Conservation (phyloP, 2,888 invertebrate genomes). For the Heliothis peltigera region DNA sequence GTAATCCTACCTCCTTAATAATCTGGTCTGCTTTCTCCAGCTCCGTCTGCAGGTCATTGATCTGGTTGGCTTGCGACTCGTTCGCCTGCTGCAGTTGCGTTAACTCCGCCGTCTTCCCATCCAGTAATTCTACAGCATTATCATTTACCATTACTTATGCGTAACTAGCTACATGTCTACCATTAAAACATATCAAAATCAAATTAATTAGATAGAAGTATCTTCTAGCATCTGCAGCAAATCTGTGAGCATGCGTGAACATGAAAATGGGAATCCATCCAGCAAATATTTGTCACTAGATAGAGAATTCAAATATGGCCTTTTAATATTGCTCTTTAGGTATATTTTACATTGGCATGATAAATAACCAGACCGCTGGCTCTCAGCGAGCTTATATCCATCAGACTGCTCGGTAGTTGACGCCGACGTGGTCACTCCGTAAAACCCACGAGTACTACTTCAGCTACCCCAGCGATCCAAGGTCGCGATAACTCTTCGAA, state of each 20-base stretch:
- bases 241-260: background rate
- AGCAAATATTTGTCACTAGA: too few species aligned
- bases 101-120: slow-evolving; percentile 68
- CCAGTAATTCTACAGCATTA: slow-evolving; percentile 63
- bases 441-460: too few species aligned
- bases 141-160: background rate
- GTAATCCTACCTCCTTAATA: slow-evolving; percentile 69
- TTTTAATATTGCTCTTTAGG: too few species aligned
- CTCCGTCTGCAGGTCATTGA: slow-evolving; percentile 63
- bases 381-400: too few species aligned
- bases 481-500: too few species aligned
- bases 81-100: slow-evolving; percentile 56
- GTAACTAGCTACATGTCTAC: background rate
- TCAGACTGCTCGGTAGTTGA: too few species aligned
- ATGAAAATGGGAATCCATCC: too few species aligned
- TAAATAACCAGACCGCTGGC: too few species aligned
- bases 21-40: slow-evolving; percentile 62
- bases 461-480: too few species aligned
- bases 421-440: too few species aligned
- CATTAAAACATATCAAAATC: background rate
- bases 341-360: too few species aligned
- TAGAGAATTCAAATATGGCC: too few species aligned
- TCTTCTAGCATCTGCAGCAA: background rate
- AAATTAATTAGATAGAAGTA: background rate
- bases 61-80: slow-evolving; percentile 58